A percentile compares a stretch with the other conserved stretches of the same genome.
Conservation (phyloP, 2,113 vertebrate genomes). For the Ammospiza nelsoni region DNA sequence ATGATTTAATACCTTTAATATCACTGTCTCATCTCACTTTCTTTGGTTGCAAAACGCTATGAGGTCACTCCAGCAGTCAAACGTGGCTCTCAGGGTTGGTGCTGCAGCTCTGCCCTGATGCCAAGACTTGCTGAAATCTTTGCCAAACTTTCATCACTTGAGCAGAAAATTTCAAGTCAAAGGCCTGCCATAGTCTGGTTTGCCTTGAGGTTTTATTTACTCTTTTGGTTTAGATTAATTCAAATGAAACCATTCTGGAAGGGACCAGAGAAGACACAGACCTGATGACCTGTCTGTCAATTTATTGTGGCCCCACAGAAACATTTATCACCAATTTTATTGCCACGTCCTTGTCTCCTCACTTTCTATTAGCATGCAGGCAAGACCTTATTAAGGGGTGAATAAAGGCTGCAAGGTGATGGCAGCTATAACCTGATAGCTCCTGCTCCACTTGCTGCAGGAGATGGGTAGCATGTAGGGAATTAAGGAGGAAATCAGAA, state of each 20-base stretch:
- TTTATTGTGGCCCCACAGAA: background rate
- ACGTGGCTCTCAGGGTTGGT: background rate
- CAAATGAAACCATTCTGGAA: background rate
- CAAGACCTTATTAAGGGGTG: background rate
- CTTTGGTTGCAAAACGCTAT: slow-evolving; percentile 28
- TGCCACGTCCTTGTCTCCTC: background rate
- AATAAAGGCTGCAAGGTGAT: background rate
- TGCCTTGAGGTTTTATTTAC: background rate
- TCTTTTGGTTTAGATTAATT: background rate
- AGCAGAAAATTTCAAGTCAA: background rate
- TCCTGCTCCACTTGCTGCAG: background rate
- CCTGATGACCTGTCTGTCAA: background rate
- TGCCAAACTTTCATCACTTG: background rate
- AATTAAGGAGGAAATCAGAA: background rate
- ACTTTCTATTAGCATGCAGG: background rate
- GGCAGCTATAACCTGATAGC: background rate
- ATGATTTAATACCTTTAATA: slow-evolving; percentile 51
- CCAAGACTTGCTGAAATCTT: background rate
- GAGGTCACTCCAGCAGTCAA: slow-evolving; percentile 20
- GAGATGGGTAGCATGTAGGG: background rate
- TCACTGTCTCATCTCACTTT: slow-evolving; percentile 58
- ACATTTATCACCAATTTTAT: background rate
- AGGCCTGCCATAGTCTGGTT: background rate
- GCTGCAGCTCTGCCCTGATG: background rate
- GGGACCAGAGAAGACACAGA: background rate